A percentile compares a stretch with the other conserved stretches of the same genome.
Evolutionary conservation across 2,888 invertebrate genomes (phyloP).

Genomic region (Mimas tiliae): DNA sequence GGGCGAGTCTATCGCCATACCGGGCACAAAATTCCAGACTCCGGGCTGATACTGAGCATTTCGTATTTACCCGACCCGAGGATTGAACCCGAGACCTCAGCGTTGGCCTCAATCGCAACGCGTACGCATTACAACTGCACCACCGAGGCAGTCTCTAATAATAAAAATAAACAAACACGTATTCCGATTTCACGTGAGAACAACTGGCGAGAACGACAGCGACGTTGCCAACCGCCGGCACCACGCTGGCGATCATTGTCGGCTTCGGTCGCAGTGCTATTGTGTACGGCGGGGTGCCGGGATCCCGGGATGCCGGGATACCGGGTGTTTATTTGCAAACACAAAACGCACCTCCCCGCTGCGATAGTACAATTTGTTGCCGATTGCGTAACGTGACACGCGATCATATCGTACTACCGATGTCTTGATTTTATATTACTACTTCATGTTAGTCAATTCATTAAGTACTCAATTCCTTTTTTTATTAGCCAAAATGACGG

Average conservation of each 20-base stretch:
- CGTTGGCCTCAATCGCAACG: no score
- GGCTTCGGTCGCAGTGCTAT: slow-evolving; percentile 34
- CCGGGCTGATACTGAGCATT: no score
- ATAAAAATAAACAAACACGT: slow-evolving; percentile 45
- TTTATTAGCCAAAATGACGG: no score
- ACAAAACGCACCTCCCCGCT: slow-evolving; percentile 69
- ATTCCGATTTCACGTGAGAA: slow-evolving; percentile 75
- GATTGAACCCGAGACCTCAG: no score
- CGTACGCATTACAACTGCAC: no score
- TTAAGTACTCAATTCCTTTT: no score
- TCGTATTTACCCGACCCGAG: no score
- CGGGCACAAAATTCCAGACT: no score
- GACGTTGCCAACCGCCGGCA: slow-evolving; percentile 51
- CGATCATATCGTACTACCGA: slow-evolving; percentile 32
- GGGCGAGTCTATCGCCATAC: no score
- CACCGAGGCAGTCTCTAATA: background rate
- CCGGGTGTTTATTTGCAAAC: slow-evolving; percentile 84
- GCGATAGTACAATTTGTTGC: slow-evolving; percentile 73
- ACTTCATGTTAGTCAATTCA: background rate
- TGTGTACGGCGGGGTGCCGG: slow-evolving; percentile 38
- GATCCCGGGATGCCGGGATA: slow-evolving; percentile 51
- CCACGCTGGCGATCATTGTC: slow-evolving; percentile 73
- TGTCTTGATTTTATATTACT: slow-evolving; percentile 13
- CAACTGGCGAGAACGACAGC: slow-evolving; percentile 36
- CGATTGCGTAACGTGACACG: slow-evolving; percentile 67